These are phyloP conservation scores for Urechis unicinctus DNA, from an alignment of 2,888 invertebrate species.

Conservation along the genomic window DNA sequence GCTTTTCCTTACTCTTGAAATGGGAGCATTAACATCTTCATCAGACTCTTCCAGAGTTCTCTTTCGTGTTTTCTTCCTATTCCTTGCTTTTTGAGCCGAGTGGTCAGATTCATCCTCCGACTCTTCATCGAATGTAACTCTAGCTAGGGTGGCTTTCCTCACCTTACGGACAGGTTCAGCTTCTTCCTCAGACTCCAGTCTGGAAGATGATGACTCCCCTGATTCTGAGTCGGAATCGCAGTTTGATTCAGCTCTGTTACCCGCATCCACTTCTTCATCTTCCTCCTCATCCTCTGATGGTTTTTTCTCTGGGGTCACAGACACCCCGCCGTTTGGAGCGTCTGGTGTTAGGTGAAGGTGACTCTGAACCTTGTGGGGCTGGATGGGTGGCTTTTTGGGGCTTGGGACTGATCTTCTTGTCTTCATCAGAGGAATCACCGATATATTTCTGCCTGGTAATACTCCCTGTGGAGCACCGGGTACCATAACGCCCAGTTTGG, in stretches of 20 bases:
- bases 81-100: no score
- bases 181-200: slow-evolving; percentile 14
- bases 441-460: slow-evolving; percentile 16
- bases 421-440: slow-evolving; percentile 18
- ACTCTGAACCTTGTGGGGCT: not conserved
- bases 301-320: not conserved
- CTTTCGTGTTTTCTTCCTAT: no score
- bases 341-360: not conserved
- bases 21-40: no score
- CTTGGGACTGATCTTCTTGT: slow-evolving; percentile 1
- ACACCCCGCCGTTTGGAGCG: no score
- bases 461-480: slow-evolving; percentile 16
- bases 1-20: no score
- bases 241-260: not conserved
- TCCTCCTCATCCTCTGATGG: slow-evolving; percentile 7
- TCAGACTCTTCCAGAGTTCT: no score
- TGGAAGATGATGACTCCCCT: not conserved
- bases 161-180: slow-evolving; percentile 1
- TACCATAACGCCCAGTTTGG: slow-evolving; percentile 13
- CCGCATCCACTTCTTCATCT: slow-evolving; percentile 12
- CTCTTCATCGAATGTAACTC: not conserved
- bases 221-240: not conserved
- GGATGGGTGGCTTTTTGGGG: not conserved
- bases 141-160: slow-evolving; percentile 2
- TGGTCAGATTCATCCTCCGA: no score